A percentile compares a stretch with the other conserved stretches of the same genome.
Conservation (phyloP, 2,797 vertebrate species). For the Babyrousa celebensis region DNA sequence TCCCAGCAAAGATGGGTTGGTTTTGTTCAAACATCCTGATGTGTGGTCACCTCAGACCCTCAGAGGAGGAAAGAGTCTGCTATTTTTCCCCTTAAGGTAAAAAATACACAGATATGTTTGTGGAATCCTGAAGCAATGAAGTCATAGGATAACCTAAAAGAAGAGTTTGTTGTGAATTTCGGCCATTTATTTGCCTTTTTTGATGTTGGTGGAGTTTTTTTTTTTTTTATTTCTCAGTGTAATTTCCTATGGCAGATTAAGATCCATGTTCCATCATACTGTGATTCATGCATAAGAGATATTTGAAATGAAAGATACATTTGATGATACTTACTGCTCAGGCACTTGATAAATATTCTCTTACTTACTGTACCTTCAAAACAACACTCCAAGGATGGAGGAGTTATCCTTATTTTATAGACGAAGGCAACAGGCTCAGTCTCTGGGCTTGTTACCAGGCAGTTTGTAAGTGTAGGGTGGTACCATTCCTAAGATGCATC, state of each 20-base stretch:
- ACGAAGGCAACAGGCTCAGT: not conserved
- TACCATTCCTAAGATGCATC: not conserved
- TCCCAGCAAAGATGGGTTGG: not conserved
- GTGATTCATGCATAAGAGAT: slow-evolving; percentile 41
- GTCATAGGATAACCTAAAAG: not conserved
- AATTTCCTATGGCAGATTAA: slow-evolving; percentile 61
- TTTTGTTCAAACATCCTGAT: not conserved
- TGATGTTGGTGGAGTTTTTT: slow-evolving; percentile 43
- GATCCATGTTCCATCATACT: slow-evolving; percentile 35
- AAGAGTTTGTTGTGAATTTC: not conserved
- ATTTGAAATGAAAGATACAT: slow-evolving; percentile 57
- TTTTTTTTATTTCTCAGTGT: slow-evolving; percentile 66
- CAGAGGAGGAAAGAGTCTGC: not conserved
- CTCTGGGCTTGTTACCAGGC: not conserved
- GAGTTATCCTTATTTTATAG: not conserved
- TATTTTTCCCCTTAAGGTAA: not conserved
- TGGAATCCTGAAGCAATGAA: not conserved
- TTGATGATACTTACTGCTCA: slow-evolving; percentile 35
- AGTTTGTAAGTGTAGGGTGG: not conserved
- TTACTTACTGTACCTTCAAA: not conserved
- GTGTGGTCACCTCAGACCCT: not conserved
- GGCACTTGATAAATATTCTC: slow-evolving; percentile 28
- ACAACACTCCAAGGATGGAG: not conserved
- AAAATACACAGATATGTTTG: not conserved
- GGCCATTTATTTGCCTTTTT: slow-evolving; percentile 9